Evolutionary conservation across 2,797 vertebrate species (phyloP), one percentile per base, ranked within the genome.

Genomic region (Pangasius mekongensis): DNA sequence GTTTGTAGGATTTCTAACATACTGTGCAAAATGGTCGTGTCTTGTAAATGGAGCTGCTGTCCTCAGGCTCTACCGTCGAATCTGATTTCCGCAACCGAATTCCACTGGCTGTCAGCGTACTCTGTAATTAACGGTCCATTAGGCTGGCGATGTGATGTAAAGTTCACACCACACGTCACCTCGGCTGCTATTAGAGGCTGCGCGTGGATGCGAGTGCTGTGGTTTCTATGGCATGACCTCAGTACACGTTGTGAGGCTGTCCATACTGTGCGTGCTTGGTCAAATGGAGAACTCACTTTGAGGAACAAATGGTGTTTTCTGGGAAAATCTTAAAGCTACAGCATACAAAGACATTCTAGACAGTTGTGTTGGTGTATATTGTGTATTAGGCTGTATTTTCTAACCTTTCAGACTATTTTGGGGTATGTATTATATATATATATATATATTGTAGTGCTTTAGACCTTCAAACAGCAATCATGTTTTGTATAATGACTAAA

Each of bases 141-240:
- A 84, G n/a, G 43, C n/a, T 24, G 54, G 30, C 8, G 49, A 56
- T 33, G 18, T 33, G 47, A 54, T 47, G 39, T 56, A n/a, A 54
- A 18, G 84, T 83, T 73, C 58, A 73, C 73, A 58, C 73, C 73
- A 43, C 77, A n/a, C 56, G 22, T 88, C 83, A 39, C 47, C 84
- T 85, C 20, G 22, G 14, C 77, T 77, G 74, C 71, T 49, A 20
- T 39, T 49, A 86, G 58, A 60, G 87, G 67, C 69, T 83, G 80
- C 10, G 62, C 66, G 54, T 80, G 64, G n/a, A 33, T 73, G 43
- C 27, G 49, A 33, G 24, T 73, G 62, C 20, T 84, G 84, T 66
- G 30, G 30, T 36, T 86, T 39, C 66, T 83, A 33, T 90, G 47
- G 56, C 66, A 39, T 89, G 89, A 81, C 81, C 71, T 67, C 80